A percentile compares a stretch with the other conserved stretches of the same genome.
Conservation (phyloP, 2,113 vertebrate species). For the Seriola rivoliana region DNA sequence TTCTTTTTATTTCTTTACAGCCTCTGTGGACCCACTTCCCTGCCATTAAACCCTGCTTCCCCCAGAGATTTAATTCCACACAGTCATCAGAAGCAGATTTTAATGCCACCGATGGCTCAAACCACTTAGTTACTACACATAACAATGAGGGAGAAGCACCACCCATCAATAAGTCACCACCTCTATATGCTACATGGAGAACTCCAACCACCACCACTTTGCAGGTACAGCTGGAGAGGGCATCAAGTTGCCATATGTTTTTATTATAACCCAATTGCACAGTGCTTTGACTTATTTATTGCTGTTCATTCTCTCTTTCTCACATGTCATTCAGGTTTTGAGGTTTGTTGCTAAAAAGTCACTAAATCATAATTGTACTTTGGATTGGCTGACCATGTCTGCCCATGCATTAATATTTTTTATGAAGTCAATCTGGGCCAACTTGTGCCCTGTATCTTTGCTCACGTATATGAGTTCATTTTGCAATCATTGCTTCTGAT, state of each 20-base stretch:
- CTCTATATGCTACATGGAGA: slow-evolving; percentile 3
- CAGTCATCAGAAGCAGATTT: slow-evolving; percentile 33
- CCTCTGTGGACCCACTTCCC: slow-evolving; percentile 21
- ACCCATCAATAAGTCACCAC: slow-evolving; percentile 61
- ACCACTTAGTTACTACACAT: slow-evolving; percentile 36
- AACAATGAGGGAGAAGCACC: slow-evolving; percentile 46
- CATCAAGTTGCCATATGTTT: slow-evolving; percentile 57
- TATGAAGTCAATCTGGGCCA: not conserved
- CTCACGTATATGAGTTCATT: not conserved
- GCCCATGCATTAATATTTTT: not conserved
- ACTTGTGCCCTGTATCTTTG: not conserved
- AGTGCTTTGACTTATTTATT: slow-evolving; percentile 50
- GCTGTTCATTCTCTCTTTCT: slow-evolving; percentile 23
- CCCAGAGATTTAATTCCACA: slow-evolving; percentile 6
- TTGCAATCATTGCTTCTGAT: not conserved
- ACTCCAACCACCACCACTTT: not conserved
- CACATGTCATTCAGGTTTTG: not conserved
- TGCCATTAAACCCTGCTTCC: not conserved
- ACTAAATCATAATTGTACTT: not conserved
- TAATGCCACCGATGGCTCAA: slow-evolving; percentile 34
- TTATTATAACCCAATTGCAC: slow-evolving; percentile 30
- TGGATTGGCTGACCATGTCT: not conserved
- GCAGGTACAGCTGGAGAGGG: slow-evolving; percentile 70
- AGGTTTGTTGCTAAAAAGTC: slow-evolving; percentile 18
- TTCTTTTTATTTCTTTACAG: slow-evolving; percentile 7